phyloP scores from a whole-genome alignment of 2,113 vertebrate species.

The Calypte anna region DNA sequence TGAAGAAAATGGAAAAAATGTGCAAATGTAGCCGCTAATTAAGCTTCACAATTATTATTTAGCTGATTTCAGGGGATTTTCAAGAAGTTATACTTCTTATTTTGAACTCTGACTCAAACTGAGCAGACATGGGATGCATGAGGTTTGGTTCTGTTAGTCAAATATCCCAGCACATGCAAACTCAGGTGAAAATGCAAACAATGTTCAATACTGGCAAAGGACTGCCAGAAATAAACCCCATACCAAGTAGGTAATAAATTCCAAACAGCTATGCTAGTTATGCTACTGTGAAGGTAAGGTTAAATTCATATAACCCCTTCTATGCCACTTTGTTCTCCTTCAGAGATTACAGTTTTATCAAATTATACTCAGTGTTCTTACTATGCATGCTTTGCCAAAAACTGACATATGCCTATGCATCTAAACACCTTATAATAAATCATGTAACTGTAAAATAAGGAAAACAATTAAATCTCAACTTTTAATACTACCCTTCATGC shows the following conservation, averaged over 20 bases:
- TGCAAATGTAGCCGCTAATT: background rate
- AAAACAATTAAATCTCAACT: background rate
- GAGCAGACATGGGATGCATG: background rate
- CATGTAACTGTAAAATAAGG: background rate
- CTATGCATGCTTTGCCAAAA: fast-evolving
- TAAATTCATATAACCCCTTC: background rate
- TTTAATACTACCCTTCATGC: background rate
- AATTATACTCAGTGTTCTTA: background rate
- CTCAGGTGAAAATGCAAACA: background rate
- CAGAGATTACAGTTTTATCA: background rate
- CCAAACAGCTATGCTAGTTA: background rate
- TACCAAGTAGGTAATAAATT: background rate
- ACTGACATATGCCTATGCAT: background rate
- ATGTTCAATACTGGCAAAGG: too few species aligned
- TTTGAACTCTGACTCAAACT: slow-evolving; percentile 16
- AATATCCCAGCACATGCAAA: background rate
- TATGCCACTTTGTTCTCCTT: background rate
- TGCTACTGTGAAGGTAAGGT: background rate
- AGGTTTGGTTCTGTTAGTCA: background rate
- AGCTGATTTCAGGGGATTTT: background rate
- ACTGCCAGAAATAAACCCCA: background rate
- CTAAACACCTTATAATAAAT: background rate
- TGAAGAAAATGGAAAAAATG: background rate
- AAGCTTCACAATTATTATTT: background rate
- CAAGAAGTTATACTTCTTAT: background rate